Conservation (phyloP, 1,140 invertebrate genomes). For the Idris sp. region DNA sequence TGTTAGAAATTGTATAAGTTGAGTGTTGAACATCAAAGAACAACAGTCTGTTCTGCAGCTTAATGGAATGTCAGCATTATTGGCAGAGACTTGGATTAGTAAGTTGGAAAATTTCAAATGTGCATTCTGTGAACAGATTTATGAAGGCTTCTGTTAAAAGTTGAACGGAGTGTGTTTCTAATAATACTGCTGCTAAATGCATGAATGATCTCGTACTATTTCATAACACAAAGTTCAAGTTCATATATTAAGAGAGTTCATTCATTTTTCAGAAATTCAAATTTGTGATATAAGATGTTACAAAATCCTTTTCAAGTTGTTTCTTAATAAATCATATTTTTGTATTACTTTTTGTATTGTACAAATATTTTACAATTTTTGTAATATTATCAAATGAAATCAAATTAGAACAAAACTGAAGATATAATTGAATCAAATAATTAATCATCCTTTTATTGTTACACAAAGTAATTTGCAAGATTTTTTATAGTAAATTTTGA, state of each 20-base stretch:
- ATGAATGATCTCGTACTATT: conserved; percentile 49
- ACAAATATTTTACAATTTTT: conserved; percentile 12
- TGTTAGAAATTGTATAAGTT: too few species aligned
- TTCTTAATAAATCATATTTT: conserved; percentile 38
- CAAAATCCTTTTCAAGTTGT: conserved; percentile 11
- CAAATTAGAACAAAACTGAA: too few species aligned
- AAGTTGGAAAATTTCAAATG: conserved; percentile 39
- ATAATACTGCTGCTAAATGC: conserved; percentile 46
- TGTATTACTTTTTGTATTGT: conserved; percentile 16
- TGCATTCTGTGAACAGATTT: conserved; percentile 10
- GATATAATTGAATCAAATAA: too few species aligned
- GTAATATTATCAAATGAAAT: too few species aligned
- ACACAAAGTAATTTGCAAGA: too few species aligned
- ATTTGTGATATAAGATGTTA: conserved; percentile 31
- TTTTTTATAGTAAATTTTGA: too few species aligned
- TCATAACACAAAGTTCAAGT: conserved; percentile 48
- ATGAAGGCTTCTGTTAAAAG: conserved; percentile 20
- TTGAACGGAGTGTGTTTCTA: conserved; percentile 26
- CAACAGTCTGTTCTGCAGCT: neutral
- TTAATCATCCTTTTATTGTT: too few species aligned
- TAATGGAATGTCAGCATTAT: conserved; percentile 5
- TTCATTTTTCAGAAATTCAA: conserved; percentile 44
- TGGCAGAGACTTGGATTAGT: conserved; percentile 14
- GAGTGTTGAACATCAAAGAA: conserved; percentile 13
- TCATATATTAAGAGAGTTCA: conserved; percentile 35